A percentile compares a stretch with the other conserved stretches of the same genome.
These are phyloP conservation scores for Apis dorsata DNA, from an alignment of 1,140 invertebrate species.

Conservation along the genomic window DNA sequence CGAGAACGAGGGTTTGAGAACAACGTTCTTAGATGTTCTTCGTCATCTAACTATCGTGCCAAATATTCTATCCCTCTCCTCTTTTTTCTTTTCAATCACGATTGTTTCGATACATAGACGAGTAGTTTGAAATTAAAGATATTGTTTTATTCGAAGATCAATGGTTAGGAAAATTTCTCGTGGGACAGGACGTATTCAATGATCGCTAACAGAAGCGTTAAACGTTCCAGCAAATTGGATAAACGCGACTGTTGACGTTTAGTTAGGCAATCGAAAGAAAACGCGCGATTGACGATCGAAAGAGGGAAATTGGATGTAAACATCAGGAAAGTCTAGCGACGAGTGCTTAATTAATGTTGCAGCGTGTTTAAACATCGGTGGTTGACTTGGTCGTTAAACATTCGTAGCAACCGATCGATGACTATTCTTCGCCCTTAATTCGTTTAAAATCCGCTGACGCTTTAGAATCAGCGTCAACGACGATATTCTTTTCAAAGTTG, in stretches of 20 bases:
- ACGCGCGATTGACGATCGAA: background rate
- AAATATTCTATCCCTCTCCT: conserved; percentile 39
- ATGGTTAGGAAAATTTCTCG: background rate
- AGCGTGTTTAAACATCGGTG: background rate
- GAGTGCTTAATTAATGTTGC: conserved; percentile 23
- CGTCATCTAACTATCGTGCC: conserved; percentile 25
- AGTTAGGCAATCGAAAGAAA: conserved; percentile 18
- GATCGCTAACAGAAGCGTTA: background rate
- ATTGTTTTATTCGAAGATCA: too few species aligned
- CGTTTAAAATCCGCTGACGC: background rate
- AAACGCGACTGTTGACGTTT: conserved; percentile 32
- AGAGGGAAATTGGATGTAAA: conserved; percentile 36
- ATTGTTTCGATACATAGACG: too few species aligned
- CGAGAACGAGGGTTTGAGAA: conserved; percentile 4
- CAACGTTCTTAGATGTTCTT: conserved; percentile 40
- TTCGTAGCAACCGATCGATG: background rate
- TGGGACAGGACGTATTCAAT: background rate
- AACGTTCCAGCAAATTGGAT: conserved; percentile 8
- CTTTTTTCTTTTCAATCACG: background rate
- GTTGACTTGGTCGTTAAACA: conserved; percentile 7
- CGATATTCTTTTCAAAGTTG: too few species aligned
- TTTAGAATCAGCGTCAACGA: too few species aligned
- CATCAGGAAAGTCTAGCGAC: conserved; percentile 1
- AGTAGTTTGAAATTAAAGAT: too few species aligned
- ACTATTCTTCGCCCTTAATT: background rate